Evolutionary conservation across 2,113 vertebrate genomes (phyloP).

Genomic region (Elephas maximus): DNA sequence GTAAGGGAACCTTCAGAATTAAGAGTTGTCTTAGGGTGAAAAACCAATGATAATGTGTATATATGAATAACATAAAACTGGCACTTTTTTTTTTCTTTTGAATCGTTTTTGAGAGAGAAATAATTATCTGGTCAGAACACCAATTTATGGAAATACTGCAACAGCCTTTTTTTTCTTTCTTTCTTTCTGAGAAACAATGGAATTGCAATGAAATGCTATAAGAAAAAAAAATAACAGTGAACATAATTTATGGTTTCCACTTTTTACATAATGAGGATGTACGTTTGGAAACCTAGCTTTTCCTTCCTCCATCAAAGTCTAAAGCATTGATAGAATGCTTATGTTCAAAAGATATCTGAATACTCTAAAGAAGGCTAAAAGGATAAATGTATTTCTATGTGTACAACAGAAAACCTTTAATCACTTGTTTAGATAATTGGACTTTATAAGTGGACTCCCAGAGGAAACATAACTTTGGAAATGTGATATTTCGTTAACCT

Average conservation of each 20-base stretch:
- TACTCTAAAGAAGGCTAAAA: slow-evolving; percentile 33
- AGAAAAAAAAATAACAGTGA: neutral
- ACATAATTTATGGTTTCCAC: slow-evolving; percentile 1
- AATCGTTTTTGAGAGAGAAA: slow-evolving; percentile 34
- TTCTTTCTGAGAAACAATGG: slow-evolving; percentile 1
- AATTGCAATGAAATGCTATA: slow-evolving; percentile 47
- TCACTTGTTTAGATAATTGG: slow-evolving; percentile 1
- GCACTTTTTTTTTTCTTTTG: neutral
- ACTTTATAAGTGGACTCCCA: neutral
- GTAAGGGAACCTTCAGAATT: slow-evolving; percentile 43
- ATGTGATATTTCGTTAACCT: slow-evolving; percentile 8
- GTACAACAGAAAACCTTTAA: slow-evolving; percentile 7
- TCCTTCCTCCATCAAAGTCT: neutral
- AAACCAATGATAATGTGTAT: slow-evolving; percentile 35
- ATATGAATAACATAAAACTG: neutral
- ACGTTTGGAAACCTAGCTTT: slow-evolving; percentile 6
- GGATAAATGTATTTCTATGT: neutral
- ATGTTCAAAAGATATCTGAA: neutral
- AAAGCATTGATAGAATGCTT: neutral
- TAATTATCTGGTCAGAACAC: slow-evolving; percentile 27
- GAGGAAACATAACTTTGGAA: slow-evolving; percentile 10
- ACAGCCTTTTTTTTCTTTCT: accelerated
- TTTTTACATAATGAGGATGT: neutral
- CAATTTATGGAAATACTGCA: neutral
- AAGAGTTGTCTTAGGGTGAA: neutral